phyloP scores from a whole-genome alignment of 2,797 vertebrate genomes.

The Molossus molossus region DNA sequence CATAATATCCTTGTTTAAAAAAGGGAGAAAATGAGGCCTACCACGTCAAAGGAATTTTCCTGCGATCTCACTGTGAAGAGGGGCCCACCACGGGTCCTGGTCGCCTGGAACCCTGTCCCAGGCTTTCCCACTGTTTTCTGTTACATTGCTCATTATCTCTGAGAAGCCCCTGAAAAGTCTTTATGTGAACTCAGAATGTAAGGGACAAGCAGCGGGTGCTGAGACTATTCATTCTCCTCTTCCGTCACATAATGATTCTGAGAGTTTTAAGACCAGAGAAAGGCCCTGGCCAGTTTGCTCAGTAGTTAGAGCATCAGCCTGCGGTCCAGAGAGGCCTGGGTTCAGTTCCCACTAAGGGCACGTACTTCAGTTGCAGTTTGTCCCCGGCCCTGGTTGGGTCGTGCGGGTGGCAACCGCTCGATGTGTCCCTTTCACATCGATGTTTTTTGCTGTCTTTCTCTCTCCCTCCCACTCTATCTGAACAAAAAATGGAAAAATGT shows the following conservation, averaged over 20 bases:
- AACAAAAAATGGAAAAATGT: too few relatives aligned
- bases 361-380: too few relatives aligned
- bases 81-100: background rate
- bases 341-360: too few relatives aligned
- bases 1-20: background rate
- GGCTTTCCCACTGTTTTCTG: background rate
- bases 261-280: background rate
- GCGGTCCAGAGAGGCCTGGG: too few relatives aligned
- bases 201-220: too few relatives aligned
- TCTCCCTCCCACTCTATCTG: too few relatives aligned
- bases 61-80: background rate
- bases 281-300: too few relatives aligned
- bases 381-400: too few relatives aligned
- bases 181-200: background rate
- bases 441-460: too few relatives aligned
- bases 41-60: background rate
- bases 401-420: too few relatives aligned
- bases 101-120: background rate
- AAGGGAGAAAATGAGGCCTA: background rate
- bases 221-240: background rate
- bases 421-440: too few relatives aligned
- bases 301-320: too few relatives aligned
- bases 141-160: background rate
- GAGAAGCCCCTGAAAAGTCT: background rate
- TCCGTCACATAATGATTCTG: background rate